Percentiles rank a stretch among this genome's conserved stretches.
phyloP scores from a whole-genome alignment of 37 sponge, comb jelly and placozoan species.

The Chondrilla cf. caribensis region DNA sequence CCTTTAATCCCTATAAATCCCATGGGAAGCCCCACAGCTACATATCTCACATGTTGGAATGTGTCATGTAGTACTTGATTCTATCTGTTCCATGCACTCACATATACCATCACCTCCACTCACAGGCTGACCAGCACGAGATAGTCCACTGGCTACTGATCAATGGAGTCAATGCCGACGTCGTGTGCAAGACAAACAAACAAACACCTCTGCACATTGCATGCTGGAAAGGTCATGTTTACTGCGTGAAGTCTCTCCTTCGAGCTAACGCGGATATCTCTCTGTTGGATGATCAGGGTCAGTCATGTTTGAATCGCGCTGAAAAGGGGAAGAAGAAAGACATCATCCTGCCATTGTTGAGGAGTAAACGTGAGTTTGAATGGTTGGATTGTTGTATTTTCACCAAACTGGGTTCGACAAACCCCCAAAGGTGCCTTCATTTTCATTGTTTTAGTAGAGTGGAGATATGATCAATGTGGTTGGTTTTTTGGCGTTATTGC shows the following conservation, averaged over 20 bases:
- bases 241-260: constrained; percentile 57
- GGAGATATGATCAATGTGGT: neutral
- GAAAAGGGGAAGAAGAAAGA: constrained; percentile 68
- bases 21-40: no score
- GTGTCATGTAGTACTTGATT: no score
- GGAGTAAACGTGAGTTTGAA: constrained; percentile 71
- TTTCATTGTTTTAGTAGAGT: neutral
- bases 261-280: constrained; percentile 57
- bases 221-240: constrained; percentile 43
- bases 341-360: constrained; percentile 41
- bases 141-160: constrained; percentile 62
- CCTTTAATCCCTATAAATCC: no score
- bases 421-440: neutral
- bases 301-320: constrained; percentile 45
- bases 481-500: neutral
- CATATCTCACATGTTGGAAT: no score
- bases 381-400: neutral
- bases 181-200: constrained; percentile 23
- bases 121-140: constrained; percentile 49
- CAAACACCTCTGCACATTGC: constrained; percentile 70
- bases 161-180: constrained; percentile 52
- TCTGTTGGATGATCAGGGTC: constrained; percentile 48
- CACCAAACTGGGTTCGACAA: no score
- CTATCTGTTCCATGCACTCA: no score
- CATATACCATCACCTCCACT: no score